A percentile compares a stretch with the other conserved stretches of the same genome.
These are phyloP conservation scores for Chaetops frenatus DNA, from an alignment of 2,113 vertebrate genomes.

Conservation along the genomic window DNA sequence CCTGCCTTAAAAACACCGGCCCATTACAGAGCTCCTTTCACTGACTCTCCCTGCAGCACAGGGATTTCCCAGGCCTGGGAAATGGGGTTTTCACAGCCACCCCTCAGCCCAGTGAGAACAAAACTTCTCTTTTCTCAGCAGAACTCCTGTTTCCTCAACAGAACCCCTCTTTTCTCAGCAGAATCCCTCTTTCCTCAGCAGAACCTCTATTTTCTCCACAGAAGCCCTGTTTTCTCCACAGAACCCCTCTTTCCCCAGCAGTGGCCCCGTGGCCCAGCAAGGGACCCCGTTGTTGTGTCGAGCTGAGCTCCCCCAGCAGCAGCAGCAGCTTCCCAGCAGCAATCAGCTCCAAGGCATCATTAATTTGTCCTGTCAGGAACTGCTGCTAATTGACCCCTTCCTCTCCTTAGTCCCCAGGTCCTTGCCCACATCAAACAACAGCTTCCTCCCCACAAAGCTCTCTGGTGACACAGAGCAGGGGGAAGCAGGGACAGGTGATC, in stretches of 20 bases:
- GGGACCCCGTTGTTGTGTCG: accelerated
- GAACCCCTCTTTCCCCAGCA: neutral
- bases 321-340: neutral
- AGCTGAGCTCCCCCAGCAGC: neutral
- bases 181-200: neutral
- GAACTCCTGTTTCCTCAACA: neutral
- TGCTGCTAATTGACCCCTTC: neutral
- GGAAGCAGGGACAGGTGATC: neutral
- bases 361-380: neutral
- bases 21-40: neutral
- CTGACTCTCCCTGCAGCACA: neutral
- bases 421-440: neutral
- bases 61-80: neutral
- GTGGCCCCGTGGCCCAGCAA: neutral
- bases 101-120: neutral
- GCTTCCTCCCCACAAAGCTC: neutral
- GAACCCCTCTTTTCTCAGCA: accelerated
- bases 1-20: neutral
- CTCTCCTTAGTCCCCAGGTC: neutral
- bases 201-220: neutral
- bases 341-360: neutral
- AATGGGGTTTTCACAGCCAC: neutral
- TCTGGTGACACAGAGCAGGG: neutral
- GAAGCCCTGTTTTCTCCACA: accelerated
- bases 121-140: neutral